Percentiles rank a stretch among this genome's conserved stretches.
These are phyloP conservation scores for Megalonaias nervosa DNA, from an alignment of 1,140 invertebrate genomes.

Conservation along the genomic window DNA sequence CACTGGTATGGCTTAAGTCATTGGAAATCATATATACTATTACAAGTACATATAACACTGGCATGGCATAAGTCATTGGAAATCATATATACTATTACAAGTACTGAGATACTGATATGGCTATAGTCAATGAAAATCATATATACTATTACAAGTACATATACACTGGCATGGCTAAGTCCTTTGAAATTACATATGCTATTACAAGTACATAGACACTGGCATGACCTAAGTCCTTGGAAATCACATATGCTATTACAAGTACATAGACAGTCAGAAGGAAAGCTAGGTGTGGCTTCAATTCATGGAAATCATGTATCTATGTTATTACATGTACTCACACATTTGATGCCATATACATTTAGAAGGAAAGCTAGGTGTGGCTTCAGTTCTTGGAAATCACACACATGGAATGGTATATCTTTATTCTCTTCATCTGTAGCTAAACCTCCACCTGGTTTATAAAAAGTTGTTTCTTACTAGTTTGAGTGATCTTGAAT, in stretches of 20 bases:
- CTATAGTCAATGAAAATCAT: conserved; percentile 58
- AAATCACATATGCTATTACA: conserved; percentile 38
- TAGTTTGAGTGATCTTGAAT: neutral
- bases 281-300: conserved; percentile 41
- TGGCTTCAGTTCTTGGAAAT: conserved; percentile 59
- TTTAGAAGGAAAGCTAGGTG: conserved; percentile 66
- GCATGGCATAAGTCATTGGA: neutral
- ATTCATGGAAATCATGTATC: neutral
- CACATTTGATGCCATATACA: conserved; percentile 67
- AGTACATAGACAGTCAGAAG: conserved; percentile 63
- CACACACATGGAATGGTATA: conserved; percentile 64
- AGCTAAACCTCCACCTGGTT: conserved; percentile 62
- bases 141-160: conserved; percentile 8
- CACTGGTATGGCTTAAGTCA: conserved; percentile 60
- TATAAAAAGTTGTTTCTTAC: neutral
- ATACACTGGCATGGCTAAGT: too few relatives aligned
- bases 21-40: conserved; percentile 51
- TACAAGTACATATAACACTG: conserved; percentile 7
- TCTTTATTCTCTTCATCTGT: conserved; percentile 57
- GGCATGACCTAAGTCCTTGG: conserved; percentile 56
- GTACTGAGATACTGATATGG: neutral
- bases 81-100: neutral
- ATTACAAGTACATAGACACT: neutral
- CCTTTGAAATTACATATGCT: neutral
- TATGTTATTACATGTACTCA: conserved; percentile 42